Percentiles rank a stretch among this genome's conserved stretches.
Evolutionary conservation across 2,113 vertebrate species (phyloP).

Genomic region (Perca flavescens): DNA sequence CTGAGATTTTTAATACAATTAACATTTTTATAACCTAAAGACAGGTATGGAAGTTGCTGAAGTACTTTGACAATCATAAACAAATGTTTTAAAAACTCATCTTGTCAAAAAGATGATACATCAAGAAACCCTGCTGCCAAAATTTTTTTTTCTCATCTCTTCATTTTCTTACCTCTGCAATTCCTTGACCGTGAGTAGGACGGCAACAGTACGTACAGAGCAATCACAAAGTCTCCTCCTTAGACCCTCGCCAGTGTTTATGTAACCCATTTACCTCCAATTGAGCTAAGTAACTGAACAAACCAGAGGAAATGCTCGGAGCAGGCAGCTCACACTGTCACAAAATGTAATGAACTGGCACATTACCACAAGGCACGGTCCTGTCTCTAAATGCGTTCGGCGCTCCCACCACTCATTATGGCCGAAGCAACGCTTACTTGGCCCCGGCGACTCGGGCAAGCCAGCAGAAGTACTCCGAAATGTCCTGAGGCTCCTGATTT

Average conservation of each 20-base stretch:
- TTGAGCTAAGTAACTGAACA: constrained; percentile 68
- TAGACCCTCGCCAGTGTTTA: constrained; percentile 49
- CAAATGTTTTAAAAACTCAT: constrained; percentile 15
- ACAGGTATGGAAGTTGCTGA: not conserved
- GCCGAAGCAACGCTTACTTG: constrained; percentile 56
- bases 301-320: constrained; percentile 66
- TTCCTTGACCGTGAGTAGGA: constrained; percentile 11
- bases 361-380: constrained; percentile 67
- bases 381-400: constrained; percentile 54
- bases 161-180: not conserved
- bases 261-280: constrained; percentile 62
- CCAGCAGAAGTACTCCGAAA: constrained; percentile 46
- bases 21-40: constrained; percentile 21
- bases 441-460: constrained; percentile 24
- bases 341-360: constrained; percentile 77
- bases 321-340: constrained; percentile 62
- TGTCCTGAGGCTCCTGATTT: constrained; percentile 39
- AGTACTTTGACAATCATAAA: constrained; percentile 1
- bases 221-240: constrained; percentile 38
- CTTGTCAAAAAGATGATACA: constrained; percentile 32
- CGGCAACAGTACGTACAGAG: constrained; percentile 32
- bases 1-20: constrained; percentile 8
- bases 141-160: constrained; percentile 16
- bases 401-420: constrained; percentile 67
- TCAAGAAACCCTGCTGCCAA: constrained; percentile 28